These are phyloP conservation scores for Scaptodrosophila lebanonensis DNA, from an alignment of 1,140 invertebrate species.

Conservation along the genomic window DNA sequence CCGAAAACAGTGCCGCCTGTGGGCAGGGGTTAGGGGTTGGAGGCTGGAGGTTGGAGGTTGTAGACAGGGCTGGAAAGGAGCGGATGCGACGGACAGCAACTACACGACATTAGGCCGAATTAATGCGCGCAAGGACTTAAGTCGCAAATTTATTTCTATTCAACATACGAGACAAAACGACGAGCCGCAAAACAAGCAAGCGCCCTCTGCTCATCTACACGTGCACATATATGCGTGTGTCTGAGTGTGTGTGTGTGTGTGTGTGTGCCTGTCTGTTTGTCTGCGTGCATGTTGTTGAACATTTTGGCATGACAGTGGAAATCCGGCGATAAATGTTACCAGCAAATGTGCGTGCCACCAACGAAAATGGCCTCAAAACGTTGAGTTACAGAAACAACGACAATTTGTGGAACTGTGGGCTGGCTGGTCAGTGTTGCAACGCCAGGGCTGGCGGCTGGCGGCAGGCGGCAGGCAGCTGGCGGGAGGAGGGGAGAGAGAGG, in stretches of 20 bases:
- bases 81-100: conserved; percentile 48
- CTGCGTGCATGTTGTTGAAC: conserved; percentile 44
- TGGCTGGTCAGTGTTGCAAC: too few species aligned
- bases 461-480: not conserved
- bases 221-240: too few species aligned
- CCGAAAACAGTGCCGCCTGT: conserved; percentile 51
- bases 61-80: conserved; percentile 2
- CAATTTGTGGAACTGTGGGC: too few species aligned
- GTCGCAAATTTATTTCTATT: conserved; percentile 74
- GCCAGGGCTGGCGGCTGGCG: conserved; percentile 1
- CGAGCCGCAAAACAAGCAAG: conserved; percentile 57
- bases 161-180: conserved; percentile 74
- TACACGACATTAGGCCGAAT: conserved; percentile 74
- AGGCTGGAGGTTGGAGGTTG: not conserved
- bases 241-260: conserved; percentile 9
- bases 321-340: conserved; percentile 74
- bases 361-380: conserved; percentile 28
- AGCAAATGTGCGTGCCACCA: conserved; percentile 71
- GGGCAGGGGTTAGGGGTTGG: not conserved
- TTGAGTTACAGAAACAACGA: too few species aligned
- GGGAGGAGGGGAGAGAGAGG: not conserved
- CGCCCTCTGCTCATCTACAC: not conserved
- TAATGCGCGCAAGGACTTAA: conserved; percentile 74
- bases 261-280: not conserved
- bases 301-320: conserved; percentile 73